Conservation (phyloP, 2,888 invertebrate species). For the Panorpa germanica region DNA sequence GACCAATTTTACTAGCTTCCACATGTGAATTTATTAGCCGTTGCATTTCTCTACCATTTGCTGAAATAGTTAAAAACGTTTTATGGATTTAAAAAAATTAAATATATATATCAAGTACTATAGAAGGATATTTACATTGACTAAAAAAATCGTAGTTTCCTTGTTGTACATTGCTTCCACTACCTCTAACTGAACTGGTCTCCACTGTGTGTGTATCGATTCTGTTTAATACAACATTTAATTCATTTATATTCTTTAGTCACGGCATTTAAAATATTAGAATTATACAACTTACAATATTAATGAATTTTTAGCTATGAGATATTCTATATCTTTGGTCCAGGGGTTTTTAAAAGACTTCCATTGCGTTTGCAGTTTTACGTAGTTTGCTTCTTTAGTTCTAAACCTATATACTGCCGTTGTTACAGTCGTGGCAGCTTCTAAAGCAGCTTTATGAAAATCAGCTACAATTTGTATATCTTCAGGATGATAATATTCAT, state of each 20-base stretch:
- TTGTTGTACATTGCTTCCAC: too few species aligned
- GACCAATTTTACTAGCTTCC: conserved; percentile 69
- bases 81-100: conserved; percentile 7
- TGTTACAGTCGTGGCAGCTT: conserved; percentile 36
- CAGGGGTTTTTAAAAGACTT: conserved; percentile 85
- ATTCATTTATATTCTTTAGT: too few species aligned
- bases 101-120: conserved; percentile 5
- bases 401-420: conserved; percentile 65
- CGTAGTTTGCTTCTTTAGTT: conserved; percentile 53
- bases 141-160: conserved; percentile 33
- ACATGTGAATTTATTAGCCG: conserved; percentile 53
- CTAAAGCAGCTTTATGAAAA: conserved; percentile 61
- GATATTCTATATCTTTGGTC: conserved; percentile 86
- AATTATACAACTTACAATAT: too few species aligned
- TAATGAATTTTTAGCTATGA: conserved; percentile 72
- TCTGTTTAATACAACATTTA: too few species aligned
- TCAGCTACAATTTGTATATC: conserved; percentile 65
- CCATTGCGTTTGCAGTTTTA: conserved; percentile 63
- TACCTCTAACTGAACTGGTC: conserved; percentile 24
- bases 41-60: conserved; percentile 43
- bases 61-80: conserved; percentile 16
- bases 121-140: conserved; percentile 24
- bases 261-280: too few species aligned
- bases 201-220: conserved; percentile 28
- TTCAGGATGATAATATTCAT: conserved; percentile 75